Evolutionary conservation across 2,888 invertebrate genomes (phyloP), one percentile per base, ranked within the genome.

Genomic region (Caenorhabditis sp.): DNA sequence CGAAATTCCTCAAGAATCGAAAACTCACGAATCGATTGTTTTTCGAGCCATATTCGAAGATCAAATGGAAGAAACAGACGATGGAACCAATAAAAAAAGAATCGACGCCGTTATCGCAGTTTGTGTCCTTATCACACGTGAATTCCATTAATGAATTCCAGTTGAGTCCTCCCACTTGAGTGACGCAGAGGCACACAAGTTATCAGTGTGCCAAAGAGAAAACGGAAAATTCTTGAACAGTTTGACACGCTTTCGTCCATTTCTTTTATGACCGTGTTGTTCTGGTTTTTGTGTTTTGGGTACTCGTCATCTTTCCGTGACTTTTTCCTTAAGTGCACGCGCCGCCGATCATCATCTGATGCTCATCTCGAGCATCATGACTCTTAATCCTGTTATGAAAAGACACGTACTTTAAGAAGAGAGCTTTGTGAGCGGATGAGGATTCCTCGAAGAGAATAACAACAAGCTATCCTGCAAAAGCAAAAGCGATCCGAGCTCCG

Each of bases 11-110:
- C 13, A 22, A n/a, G 9, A 53, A 17, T 39, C 1, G 30, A 9
- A 35, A 26, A 70, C 70, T 70, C 27, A 76, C 70, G 52, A 27
- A 4, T 75, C 75, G 17, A 68, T 9, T 24, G 75, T 68, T 62
- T 70, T 75, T 37, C 75, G 41, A 13, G 53, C 68, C 75, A 75
- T 75, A 59, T 53, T 58, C 3, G 8, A 43, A 58, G 20, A 17
- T 58, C 20, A 27, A 37, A 13, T 8, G 5, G 35, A 37, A 8
- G 37, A 53, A 55, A 61, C 53, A 61, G 59, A 43, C 68, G 30
- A 6, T 2, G 52, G 39, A 39, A 37, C 39, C 53, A 15, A 53
- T 53, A 53, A 39, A 53, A n/a, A 39, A 53, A 53, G 24, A 37
- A 37, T 37, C 22, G 37, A 13, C 8, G 11, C 11, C 30, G 43